These are phyloP conservation scores for Vombatus ursinus DNA, from an alignment of 2,113 vertebrate species.

Conservation along the genomic window DNA sequence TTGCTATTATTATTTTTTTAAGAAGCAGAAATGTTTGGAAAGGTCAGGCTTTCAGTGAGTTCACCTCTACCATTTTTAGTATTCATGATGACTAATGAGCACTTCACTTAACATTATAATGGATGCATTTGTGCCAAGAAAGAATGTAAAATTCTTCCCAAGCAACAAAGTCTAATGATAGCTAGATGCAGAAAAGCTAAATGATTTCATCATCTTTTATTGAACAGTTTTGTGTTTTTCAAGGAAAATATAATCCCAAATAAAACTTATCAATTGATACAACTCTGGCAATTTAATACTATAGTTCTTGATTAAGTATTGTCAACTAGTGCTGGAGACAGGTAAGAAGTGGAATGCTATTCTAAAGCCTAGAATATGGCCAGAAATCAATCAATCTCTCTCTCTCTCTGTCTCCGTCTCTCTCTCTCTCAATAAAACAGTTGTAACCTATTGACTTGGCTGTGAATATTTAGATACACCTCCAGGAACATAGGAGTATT, in stretches of 20 bases:
- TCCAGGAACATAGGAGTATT: not conserved
- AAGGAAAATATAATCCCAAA: not conserved
- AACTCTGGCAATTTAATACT: not conserved
- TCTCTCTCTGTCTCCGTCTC: not conserved
- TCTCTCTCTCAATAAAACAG: not conserved
- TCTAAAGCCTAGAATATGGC: not conserved
- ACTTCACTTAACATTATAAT: conserved; percentile 72
- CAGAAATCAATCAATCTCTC: not conserved
- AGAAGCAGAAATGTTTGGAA: conserved; percentile 86
- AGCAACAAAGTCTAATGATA: not conserved
- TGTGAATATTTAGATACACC: not conserved
- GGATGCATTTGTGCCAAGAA: conserved; percentile 55
- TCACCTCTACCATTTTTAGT: conserved; percentile 76
- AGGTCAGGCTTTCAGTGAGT: conserved; percentile 91
- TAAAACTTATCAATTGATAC: not conserved
- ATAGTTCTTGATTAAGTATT: conserved; percentile 33
- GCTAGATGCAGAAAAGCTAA: not conserved
- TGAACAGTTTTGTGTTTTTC: not conserved
- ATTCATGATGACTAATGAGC: conserved; percentile 92
- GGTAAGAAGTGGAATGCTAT: not conserved
- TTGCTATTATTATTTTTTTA: conserved; percentile 72
- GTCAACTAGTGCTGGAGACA: not conserved
- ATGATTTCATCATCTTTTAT: conserved; percentile 43
- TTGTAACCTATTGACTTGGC: not conserved
- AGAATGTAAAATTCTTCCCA: conserved; percentile 43